These are phyloP conservation scores for Agonum fuliginosum DNA, from an alignment of 2,888 invertebrate genomes.

Conservation along the genomic window DNA sequence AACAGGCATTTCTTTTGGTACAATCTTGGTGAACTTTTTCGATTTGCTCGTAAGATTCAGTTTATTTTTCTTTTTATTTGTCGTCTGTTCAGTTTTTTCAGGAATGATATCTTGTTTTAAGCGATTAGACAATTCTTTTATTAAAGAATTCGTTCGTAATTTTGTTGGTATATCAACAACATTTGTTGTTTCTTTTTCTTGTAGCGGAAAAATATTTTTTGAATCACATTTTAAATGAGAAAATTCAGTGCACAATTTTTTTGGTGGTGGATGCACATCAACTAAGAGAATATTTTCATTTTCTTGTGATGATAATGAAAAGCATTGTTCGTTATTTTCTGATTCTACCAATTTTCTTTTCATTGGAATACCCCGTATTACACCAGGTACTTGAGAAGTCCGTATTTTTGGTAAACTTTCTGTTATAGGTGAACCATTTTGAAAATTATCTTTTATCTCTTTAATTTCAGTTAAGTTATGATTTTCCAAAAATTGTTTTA, in stretches of 20 bases:
- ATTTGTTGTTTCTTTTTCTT: conserved; percentile 9
- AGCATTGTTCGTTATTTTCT: not conserved
- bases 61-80: too few species aligned
- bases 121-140: not conserved
- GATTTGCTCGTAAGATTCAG: too few species aligned
- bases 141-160: too few species aligned
- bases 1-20: not conserved
- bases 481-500: conserved; percentile 66
- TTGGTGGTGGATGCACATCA: not conserved
- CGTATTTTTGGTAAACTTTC: conserved; percentile 65
- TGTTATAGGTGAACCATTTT: conserved; percentile 61
- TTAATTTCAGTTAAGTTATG: conserved; percentile 70
- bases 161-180: not conserved
- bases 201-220: too few species aligned
- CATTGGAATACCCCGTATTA: conserved; percentile 71
- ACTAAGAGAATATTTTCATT: not conserved
- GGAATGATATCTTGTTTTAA: not conserved
- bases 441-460: conserved; percentile 64
- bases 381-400: conserved; percentile 69
- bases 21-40: conserved; percentile 52
- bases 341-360: conserved; percentile 68
- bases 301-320: not conserved
- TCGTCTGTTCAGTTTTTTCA: not conserved
- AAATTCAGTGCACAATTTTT: not conserved
- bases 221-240: too few species aligned